Percentiles rank a stretch among this genome's conserved stretches.
Conservation (phyloP, 2,797 vertebrate species). For the Yasuhikotakia modesta region DNA sequence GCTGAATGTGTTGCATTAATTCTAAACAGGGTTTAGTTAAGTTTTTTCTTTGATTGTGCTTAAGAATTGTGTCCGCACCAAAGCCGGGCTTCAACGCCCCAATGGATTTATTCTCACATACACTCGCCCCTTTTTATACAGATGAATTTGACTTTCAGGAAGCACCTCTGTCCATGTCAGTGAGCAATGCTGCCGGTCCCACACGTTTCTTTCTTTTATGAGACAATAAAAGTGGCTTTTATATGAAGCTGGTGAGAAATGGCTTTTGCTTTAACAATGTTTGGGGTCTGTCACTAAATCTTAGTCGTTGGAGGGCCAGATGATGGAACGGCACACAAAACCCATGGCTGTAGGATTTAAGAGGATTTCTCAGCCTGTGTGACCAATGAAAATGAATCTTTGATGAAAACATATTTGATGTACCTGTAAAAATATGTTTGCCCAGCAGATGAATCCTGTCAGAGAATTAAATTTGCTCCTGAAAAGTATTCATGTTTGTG, state of each 20-base stretch:
- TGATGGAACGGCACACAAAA: conserved; percentile 63
- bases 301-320: conserved; percentile 67
- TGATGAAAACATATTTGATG: conserved; percentile 67
- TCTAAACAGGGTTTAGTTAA: conserved; percentile 49
- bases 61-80: conserved; percentile 51
- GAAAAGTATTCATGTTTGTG: conserved; percentile 51
- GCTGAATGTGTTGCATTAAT: conserved; percentile 61
- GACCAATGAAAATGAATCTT: conserved; percentile 72
- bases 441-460: conserved; percentile 62
- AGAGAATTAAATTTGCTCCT: conserved; percentile 60
- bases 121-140: conserved; percentile 56
- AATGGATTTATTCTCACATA: conserved; percentile 60
- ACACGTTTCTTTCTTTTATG: conserved; percentile 78
- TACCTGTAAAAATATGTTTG: conserved; percentile 64
- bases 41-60: conserved; percentile 55
- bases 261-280: conserved; percentile 78
- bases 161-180: conserved; percentile 63
- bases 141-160: conserved; percentile 60
- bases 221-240: conserved; percentile 79
- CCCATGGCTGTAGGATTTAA: conserved; percentile 63
- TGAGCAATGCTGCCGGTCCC: conserved; percentile 71
- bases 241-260: conserved; percentile 79
- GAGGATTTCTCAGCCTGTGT: conserved; percentile 61
- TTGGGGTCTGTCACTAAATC: conserved; percentile 77
- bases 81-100: conserved; percentile 60